A percentile compares a stretch with the other conserved stretches of the same genome.
Evolutionary conservation across 2,113 vertebrate species (phyloP).

Genomic region (Solea senegalensis): DNA sequence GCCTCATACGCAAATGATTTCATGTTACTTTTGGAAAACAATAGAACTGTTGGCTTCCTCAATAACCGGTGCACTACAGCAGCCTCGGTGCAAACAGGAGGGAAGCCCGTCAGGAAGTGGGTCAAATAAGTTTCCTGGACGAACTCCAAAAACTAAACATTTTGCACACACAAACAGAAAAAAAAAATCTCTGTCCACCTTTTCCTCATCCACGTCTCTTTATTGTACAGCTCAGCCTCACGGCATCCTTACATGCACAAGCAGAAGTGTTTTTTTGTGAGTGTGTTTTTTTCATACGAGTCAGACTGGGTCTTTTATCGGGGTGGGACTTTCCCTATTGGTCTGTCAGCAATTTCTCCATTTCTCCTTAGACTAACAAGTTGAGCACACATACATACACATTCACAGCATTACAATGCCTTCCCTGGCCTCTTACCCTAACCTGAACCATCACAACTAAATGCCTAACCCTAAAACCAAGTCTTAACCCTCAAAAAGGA

Average conservation of each 20-base stretch:
- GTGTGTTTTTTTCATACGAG: slow-evolving; percentile 11
- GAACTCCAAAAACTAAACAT: slow-evolving; percentile 37
- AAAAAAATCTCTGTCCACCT: slow-evolving; percentile 32
- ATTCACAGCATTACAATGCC: too few relatives aligned
- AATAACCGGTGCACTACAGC: slow-evolving; percentile 38
- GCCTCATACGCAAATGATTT: slow-evolving; percentile 26
- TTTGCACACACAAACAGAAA: slow-evolving; percentile 39
- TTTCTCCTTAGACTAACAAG: slow-evolving; percentile 42
- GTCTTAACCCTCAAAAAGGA: too few relatives aligned
- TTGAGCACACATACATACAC: slow-evolving; percentile 21
- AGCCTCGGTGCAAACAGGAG: slow-evolving; percentile 38
- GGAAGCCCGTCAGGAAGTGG: slow-evolving; percentile 63
- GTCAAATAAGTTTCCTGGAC: slow-evolving; percentile 68
- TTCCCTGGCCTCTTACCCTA: too few relatives aligned
- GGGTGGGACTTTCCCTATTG: slow-evolving; percentile 60
- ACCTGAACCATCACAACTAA: too few relatives aligned
- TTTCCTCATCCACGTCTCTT: slow-evolving; percentile 39
- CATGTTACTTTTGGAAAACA: slow-evolving; percentile 40
- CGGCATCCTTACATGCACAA: slow-evolving; percentile 22
- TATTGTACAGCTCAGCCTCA: slow-evolving; percentile 23
- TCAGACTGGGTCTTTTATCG: slow-evolving; percentile 41
- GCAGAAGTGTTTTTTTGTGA: slow-evolving; percentile 4
- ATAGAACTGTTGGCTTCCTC: slow-evolving; percentile 43
- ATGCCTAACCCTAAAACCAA: too few relatives aligned
- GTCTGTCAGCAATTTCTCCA: slow-evolving; percentile 58